phyloP scores from a whole-genome alignment of 2,797 vertebrate species.

The Neopelma chrysocephalum region DNA sequence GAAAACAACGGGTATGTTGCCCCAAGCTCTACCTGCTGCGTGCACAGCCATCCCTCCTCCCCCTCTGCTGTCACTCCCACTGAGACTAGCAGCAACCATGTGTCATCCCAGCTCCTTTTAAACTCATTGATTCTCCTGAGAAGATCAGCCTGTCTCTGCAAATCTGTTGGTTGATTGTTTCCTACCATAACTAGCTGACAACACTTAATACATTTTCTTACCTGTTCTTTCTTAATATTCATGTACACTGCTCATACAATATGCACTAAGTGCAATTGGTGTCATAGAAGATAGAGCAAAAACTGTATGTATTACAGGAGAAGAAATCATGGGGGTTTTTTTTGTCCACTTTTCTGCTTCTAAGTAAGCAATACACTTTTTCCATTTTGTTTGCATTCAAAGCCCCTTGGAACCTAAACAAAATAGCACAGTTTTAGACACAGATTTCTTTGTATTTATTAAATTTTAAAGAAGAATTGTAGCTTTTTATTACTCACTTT shows the following conservation, averaged over 20 bases:
- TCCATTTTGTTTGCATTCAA: background rate
- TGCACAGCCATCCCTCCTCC: background rate
- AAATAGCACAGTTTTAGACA: background rate
- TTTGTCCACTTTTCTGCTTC: background rate
- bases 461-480: constrained; percentile 9
- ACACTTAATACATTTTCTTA: background rate
- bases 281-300: background rate
- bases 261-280: background rate
- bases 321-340: rapidly evolving
- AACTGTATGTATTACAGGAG: background rate
- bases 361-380: background rate
- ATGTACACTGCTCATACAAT: background rate
- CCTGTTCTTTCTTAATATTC: background rate
- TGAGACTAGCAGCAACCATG: constrained; percentile 28
- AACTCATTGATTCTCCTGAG: constrained; percentile 1
- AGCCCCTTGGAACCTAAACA: background rate
- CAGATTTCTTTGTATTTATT: constrained; percentile 17
- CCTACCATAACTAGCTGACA: constrained; percentile 17
- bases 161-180: constrained; percentile 45
- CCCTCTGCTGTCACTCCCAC: constrained; percentile 10
- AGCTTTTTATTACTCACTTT: constrained; percentile 12
- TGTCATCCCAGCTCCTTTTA: constrained; percentile 39
- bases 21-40: constrained; percentile 33
- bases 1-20: background rate
- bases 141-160: background rate